phyloP scores from a whole-genome alignment of 2,113 vertebrate species.

The Lagopus muta region DNA sequence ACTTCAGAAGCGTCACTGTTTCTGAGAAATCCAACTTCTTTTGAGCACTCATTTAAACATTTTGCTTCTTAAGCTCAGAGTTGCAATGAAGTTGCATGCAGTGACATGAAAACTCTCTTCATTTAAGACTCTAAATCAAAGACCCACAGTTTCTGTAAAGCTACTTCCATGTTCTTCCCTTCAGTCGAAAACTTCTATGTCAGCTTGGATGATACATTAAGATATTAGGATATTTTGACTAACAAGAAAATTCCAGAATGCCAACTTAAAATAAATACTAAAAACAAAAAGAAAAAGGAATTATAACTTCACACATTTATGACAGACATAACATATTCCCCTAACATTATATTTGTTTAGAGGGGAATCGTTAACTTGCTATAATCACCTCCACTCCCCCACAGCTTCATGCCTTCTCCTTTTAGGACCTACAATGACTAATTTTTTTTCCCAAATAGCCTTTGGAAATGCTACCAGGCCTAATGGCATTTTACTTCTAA shows the following conservation, averaged over 20 bases:
- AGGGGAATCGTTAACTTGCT: not conserved
- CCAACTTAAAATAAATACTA: not conserved
- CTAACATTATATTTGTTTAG: not conserved
- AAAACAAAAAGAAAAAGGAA: not conserved
- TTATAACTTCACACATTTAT: not conserved
- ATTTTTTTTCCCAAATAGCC: not conserved
- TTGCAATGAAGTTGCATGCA: slow-evolving; percentile 54
- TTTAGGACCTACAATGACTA: not conserved
- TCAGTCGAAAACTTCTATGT: slow-evolving; percentile 2
- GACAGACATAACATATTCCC: slow-evolving; percentile 4
- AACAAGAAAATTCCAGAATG: not conserved
- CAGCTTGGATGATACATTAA: not conserved
- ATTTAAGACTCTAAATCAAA: slow-evolving; percentile 32
- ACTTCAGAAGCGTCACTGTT: slow-evolving; percentile 21
- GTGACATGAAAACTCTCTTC: slow-evolving; percentile 44
- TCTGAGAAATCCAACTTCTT: slow-evolving; percentile 41
- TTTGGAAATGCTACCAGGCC: not conserved
- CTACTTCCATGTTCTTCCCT: slow-evolving; percentile 65
- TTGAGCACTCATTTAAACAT: slow-evolving; percentile 17
- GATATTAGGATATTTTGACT: not conserved
- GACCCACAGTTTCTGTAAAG: slow-evolving; percentile 18
- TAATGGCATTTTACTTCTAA: not conserved
- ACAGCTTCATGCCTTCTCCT: not conserved
- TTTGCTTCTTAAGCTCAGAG: slow-evolving; percentile 56
- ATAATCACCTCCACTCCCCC: not conserved